Evolutionary conservation across 2,113 vertebrate genomes (phyloP).

Genomic region (Melanostigma gelatinosum): DNA sequence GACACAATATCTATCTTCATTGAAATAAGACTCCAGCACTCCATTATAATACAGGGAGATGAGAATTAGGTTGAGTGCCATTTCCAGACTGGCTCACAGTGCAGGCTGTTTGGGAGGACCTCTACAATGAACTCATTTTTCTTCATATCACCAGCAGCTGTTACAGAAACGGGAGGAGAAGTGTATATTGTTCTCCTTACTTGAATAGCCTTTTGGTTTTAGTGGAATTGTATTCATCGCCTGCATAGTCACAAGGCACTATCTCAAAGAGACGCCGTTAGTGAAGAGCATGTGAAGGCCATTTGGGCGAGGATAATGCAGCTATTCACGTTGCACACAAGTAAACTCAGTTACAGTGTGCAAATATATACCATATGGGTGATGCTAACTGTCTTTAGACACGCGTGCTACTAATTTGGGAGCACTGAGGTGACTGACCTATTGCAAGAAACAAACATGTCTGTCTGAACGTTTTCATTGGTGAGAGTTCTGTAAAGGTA

Average conservation of each 20-base stretch:
- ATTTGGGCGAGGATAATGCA: slow-evolving; percentile 59
- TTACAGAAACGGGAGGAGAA: slow-evolving; percentile 35
- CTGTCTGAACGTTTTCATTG: not conserved
- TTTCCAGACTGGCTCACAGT: slow-evolving; percentile 60
- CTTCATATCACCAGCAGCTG: slow-evolving; percentile 56
- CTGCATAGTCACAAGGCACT: slow-evolving; percentile 60
- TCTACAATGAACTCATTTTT: slow-evolving; percentile 56
- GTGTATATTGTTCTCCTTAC: slow-evolving; percentile 41
- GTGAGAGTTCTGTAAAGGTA: not conserved
- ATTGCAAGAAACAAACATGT: not conserved
- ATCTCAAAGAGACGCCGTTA: slow-evolving; percentile 55
- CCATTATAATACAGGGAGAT: slow-evolving; percentile 49
- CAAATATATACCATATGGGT: slow-evolving; percentile 32
- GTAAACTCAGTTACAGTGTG: slow-evolving; percentile 41
- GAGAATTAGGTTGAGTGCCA: slow-evolving; percentile 56
- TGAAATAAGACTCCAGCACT: slow-evolving; percentile 52
- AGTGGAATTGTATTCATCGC: slow-evolving; percentile 34
- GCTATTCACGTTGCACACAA: slow-evolving; percentile 51
- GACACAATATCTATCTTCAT: slow-evolving; percentile 67
- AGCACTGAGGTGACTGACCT: not conserved
- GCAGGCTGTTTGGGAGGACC: slow-evolving; percentile 38
- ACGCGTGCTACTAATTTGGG: not conserved
- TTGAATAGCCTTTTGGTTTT: slow-evolving; percentile 47
- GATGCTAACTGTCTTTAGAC: slow-evolving; percentile 2
- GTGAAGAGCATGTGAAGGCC: slow-evolving; percentile 55